phyloP scores from a whole-genome alignment of 1,140 invertebrate species.

The Drosophila bifasciata region DNA sequence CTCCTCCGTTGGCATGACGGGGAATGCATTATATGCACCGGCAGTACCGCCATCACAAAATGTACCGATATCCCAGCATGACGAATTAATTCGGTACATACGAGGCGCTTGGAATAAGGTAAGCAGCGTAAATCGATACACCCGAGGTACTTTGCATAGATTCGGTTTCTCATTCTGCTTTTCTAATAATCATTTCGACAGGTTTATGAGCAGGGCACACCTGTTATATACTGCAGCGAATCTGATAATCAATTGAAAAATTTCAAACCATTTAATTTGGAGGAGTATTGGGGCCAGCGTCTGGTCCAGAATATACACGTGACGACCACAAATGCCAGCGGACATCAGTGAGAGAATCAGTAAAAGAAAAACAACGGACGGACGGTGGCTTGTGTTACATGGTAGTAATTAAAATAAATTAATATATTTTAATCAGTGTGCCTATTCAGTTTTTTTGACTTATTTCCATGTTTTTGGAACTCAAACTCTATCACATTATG shows the following conservation, averaged over 20 bases:
- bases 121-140: constrained; percentile 35
- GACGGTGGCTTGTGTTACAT: constrained; percentile 58
- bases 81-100: constrained; percentile 81
- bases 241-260: constrained; percentile 82
- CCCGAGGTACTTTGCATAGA: not conserved
- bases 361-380: too few relatives aligned
- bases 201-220: constrained; percentile 77
- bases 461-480: constrained; percentile 31
- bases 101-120: constrained; percentile 82
- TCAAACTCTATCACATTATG: constrained; percentile 31
- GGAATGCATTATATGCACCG: constrained; percentile 40
- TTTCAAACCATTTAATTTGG: constrained; percentile 82
- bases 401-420: constrained; percentile 36
- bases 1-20: constrained; percentile 8
- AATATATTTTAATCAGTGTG: constrained; percentile 38
- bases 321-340: constrained; percentile 65
- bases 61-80: constrained; percentile 76
- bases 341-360: constrained; percentile 56
- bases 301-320: constrained; percentile 81
- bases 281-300: constrained; percentile 82
- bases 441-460: constrained; percentile 26
- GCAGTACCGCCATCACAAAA: constrained; percentile 45
- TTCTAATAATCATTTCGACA: constrained; percentile 21
- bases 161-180: constrained; percentile 37
- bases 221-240: constrained; percentile 72